Evolutionary conservation across 2,797 vertebrate genomes (phyloP).

Genomic region (Xerus rutilus): DNA sequence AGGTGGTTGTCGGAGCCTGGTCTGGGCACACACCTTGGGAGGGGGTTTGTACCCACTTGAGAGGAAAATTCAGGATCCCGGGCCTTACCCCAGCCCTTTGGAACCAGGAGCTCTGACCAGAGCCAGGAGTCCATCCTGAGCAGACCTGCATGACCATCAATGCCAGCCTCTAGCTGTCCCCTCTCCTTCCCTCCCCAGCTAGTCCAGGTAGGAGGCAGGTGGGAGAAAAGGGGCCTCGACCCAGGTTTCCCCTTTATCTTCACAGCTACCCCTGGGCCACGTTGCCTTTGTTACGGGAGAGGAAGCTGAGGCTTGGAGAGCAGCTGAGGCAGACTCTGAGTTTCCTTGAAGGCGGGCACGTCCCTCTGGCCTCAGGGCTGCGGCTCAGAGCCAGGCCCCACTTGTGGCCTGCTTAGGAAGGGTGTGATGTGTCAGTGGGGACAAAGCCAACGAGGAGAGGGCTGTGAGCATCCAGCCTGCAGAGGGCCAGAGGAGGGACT

Average conservation of each 20-base stretch:
- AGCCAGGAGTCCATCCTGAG: neutral
- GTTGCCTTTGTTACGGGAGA: neutral
- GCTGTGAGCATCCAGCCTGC: neutral
- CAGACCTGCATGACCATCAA: neutral
- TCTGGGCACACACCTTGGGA: neutral
- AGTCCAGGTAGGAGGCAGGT: neutral
- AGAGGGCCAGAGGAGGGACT: neutral
- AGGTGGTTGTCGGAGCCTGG: neutral
- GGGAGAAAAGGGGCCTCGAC: neutral
- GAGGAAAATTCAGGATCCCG: conserved; percentile 3
- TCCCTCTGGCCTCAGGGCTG: neutral
- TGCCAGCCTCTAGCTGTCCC: neutral
- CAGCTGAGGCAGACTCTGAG: neutral
- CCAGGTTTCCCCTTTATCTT: neutral
- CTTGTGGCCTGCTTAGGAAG: neutral
- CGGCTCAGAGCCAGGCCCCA: neutral
- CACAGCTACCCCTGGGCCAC: neutral
- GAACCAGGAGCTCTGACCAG: conserved; percentile 26
- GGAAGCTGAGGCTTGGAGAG: neutral
- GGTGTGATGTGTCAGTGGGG: neutral
- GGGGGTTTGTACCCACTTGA: neutral
- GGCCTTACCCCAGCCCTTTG: neutral
- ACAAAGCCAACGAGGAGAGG: neutral
- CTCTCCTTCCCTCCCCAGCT: neutral
- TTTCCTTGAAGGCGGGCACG: neutral